Evolutionary conservation across 2,113 vertebrate genomes (phyloP).

Genomic region (Agelaius phoeniceus): DNA sequence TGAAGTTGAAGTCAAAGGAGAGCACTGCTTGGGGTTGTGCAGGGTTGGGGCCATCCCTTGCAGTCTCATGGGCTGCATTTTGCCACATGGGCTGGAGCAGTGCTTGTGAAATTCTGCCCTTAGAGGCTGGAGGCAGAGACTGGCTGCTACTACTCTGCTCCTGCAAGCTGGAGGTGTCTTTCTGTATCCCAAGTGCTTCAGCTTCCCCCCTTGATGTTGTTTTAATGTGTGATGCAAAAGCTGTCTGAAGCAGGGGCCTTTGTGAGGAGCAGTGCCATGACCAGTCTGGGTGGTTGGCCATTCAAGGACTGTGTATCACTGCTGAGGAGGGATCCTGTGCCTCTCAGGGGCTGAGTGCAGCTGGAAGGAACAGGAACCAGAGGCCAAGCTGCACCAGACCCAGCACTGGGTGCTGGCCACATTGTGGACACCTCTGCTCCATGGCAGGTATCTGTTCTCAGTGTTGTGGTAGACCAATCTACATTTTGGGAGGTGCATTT

Average conservation of each 20-base stretch:
- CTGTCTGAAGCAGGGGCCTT: neutral
- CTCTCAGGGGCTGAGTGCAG: neutral
- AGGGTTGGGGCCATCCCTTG: neutral
- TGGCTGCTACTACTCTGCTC: neutral
- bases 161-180: neutral
- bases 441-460: neutral
- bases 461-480: neutral
- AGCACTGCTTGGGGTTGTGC: neutral
- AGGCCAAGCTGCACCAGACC: neutral
- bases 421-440: rapidly evolving
- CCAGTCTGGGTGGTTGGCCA: neutral
- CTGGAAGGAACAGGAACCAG: neutral
- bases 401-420: neutral
- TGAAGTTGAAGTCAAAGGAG: neutral
- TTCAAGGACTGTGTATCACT: neutral
- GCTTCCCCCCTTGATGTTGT: neutral
- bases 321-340: rapidly evolving
- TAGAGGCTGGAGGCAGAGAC: neutral
- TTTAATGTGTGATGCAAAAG: neutral
- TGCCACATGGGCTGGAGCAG: neutral
- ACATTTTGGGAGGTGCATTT: neutral
- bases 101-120: neutral
- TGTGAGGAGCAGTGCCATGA: neutral
- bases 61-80: neutral
- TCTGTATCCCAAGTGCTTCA: neutral